Conservation (phyloP, 92 coral and sea anemone species). For the Siderastrea siderea region DNA sequence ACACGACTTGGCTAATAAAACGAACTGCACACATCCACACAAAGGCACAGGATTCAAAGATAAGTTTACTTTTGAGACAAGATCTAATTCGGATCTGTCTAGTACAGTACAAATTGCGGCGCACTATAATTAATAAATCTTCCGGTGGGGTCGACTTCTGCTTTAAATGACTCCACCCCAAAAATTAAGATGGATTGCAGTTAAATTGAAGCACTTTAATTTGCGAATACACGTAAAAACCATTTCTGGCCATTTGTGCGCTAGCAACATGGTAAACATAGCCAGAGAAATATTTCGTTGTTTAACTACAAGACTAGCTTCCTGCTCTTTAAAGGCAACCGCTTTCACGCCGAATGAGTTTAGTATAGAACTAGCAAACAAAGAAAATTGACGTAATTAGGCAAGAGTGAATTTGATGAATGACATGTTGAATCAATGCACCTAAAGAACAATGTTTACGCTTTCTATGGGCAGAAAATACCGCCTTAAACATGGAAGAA, state of each 20-base stretch:
- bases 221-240: background rate
- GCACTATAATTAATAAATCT: slow-evolving; percentile 32
- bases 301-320: background rate
- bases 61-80: slow-evolving; percentile 5
- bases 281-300: background rate
- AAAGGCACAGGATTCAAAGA: background rate
- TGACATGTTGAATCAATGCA: slow-evolving; percentile 39
- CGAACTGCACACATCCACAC: background rate
- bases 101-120: slow-evolving; percentile 37
- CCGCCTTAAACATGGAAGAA: slow-evolving; percentile 22
- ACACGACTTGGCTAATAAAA: background rate
- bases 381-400: slow-evolving; percentile 30
- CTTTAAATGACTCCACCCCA: slow-evolving; percentile 38
- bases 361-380: slow-evolving; percentile 4
- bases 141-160: slow-evolving; percentile 51
- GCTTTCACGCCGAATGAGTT: background rate
- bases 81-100: slow-evolving; percentile 25
- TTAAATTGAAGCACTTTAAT: slow-evolving; percentile 34
- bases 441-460: slow-evolving; percentile 40
- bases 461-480: slow-evolving; percentile 36
- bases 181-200: slow-evolving; percentile 58
- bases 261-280: background rate
- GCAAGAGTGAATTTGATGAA: slow-evolving; percentile 13
- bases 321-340: background rate
- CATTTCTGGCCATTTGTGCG: slow-evolving; percentile 1